Evolutionary conservation across 2,113 vertebrate species (phyloP), one percentile per base, ranked within the genome.

Genomic region (Epinephelus cyanopodus): DNA sequence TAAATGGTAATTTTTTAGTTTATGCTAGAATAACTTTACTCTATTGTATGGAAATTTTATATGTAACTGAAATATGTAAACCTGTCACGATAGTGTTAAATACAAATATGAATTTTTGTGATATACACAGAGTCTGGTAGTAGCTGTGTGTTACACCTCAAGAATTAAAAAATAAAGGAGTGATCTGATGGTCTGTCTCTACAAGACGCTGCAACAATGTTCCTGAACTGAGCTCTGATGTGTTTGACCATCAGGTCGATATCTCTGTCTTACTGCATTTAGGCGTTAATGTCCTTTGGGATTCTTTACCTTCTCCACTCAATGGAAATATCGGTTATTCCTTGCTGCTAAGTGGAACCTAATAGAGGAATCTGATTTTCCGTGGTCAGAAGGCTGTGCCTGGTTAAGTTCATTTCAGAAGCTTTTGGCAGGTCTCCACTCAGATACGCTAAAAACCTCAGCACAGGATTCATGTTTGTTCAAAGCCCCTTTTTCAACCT

Each of bases 371-470:
- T 79, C 61, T 37, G 76, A 83, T 80, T 81, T 76, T 74, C 65
- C 0, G 4, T 8, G 13, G 25, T 73, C 67, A 52, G 52, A 68
- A 52, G 65, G 61, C 56, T 48, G 37, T n/a, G 50, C 33, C 48
- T 74, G 29, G 61, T 84, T 76, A 71, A 52, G 79, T 78, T 81
- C 57, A 71, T 37, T 79, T 69, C 27, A 54, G 76, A 83, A 65
- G 62, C 25, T 33, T 45, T 63, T 66, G 25, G 58, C 60, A 56
- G 50, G 8, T 71, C 2, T 73, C 56, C 29, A 74, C 33, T 85
- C 37, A 74, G 15, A 60, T 39, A n/a, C n/a, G 11, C 70, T 48
- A 79, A 69, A 53, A 14, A 39, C 50, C n/a, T 23, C 3, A 10
- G 57, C 29, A 3, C 5, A 17, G 27, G 45, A 53, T 53, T n/a